Evolutionary conservation across 2,888 invertebrate species (phyloP).

Genomic region (Hirtodrosophila histrioides): DNA sequence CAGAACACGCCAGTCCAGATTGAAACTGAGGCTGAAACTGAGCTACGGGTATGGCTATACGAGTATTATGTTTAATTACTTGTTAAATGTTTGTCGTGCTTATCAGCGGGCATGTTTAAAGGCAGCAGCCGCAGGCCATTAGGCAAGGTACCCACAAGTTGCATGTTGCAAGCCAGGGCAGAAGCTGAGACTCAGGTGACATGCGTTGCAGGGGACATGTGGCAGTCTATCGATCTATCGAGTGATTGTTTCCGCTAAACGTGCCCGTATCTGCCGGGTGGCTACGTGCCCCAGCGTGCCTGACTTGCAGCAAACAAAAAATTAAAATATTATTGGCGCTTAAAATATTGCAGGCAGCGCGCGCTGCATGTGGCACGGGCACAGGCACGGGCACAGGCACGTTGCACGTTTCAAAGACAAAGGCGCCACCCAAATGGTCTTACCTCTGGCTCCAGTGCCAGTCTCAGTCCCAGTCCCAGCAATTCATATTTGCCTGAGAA

Average conservation of each 20-base stretch:
- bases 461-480: constrained; percentile 16
- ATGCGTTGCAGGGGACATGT: constrained; percentile 31
- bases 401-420: constrained; percentile 60
- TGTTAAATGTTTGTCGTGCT: constrained; percentile 76
- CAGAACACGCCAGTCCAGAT: constrained; percentile 52
- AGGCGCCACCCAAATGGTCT: constrained; percentile 71
- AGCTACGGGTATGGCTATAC: constrained; percentile 36
- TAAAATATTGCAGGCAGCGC: constrained; percentile 56
- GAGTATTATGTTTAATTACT: constrained; percentile 74
- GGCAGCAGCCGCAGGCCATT: constrained; percentile 49
- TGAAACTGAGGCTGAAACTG: constrained; percentile 28
- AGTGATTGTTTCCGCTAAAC: constrained; percentile 61
- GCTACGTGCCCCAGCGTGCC: constrained; percentile 41
- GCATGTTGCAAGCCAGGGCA: constrained; percentile 20
- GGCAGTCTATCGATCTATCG: constrained; percentile 29
- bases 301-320: constrained; percentile 38
- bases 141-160: constrained; percentile 39
- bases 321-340: constrained; percentile 70
- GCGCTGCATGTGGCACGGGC: constrained; percentile 71
- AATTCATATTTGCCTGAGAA: constrained; percentile 49
- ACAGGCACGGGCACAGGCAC: constrained; percentile 61
- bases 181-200: constrained; percentile 39
- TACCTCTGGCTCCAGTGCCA: constrained; percentile 43
- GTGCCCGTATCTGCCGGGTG: constrained; percentile 41
- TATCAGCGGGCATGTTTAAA: constrained; percentile 61